phyloP scores from a whole-genome alignment of 2,888 invertebrate species.

The Morpho achilles region DNA sequence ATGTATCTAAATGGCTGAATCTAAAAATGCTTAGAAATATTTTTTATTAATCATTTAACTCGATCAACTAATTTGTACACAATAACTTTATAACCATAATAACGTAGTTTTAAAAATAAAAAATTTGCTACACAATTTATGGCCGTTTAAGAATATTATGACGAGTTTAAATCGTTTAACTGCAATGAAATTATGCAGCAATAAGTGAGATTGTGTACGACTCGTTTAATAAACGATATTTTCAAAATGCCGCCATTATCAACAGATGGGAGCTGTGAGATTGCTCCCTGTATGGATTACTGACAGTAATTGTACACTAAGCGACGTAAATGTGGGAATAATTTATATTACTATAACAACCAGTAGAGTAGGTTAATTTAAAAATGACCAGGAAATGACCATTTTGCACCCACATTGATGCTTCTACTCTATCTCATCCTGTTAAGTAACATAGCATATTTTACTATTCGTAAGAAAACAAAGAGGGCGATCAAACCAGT shows the following conservation, averaged over 20 bases:
- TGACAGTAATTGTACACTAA: slow-evolving; percentile 8
- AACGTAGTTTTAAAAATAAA: too few relatives aligned
- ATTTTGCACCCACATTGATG: too few relatives aligned
- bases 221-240: slow-evolving; percentile 8
- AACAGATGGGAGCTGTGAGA: slow-evolving; percentile 13
- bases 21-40: too few relatives aligned
- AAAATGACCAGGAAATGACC: too few relatives aligned
- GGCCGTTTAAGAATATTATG: neutral
- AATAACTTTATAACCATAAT: too few relatives aligned
- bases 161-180: neutral
- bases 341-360: slow-evolving; percentile 1
- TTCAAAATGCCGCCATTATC: slow-evolving; percentile 11
- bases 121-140: neutral
- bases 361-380: neutral
- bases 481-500: too few relatives aligned
- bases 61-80: too few relatives aligned
- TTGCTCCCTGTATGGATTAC: slow-evolving; percentile 4
- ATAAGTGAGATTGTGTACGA: slow-evolving; percentile 3
- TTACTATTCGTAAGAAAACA: too few relatives aligned
- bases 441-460: too few relatives aligned
- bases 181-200: slow-evolving; percentile 11
- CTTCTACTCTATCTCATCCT: too few relatives aligned
- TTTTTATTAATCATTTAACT: too few relatives aligned
- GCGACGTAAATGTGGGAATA: slow-evolving; percentile 9
- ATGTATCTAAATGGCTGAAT: too few relatives aligned